Base-by-base conservation (phyloP, 2,113 vertebrate genomes). In the Melanerpes formicivorus region DNA sequence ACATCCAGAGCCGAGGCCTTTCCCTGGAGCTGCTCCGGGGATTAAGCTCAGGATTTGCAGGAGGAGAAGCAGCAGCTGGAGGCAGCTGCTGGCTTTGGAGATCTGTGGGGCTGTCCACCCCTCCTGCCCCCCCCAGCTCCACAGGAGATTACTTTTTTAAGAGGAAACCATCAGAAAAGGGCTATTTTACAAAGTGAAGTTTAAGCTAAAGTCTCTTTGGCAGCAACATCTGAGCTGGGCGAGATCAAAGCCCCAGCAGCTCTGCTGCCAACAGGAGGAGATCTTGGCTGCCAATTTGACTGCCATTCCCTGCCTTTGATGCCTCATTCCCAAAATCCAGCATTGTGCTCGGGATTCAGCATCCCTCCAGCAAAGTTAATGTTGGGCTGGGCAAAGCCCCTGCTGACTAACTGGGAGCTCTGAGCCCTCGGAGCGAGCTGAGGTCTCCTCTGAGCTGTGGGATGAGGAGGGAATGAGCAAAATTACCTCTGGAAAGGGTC, bases 231-330 rank as follows among this genome's bases (percentile, higher is more conserved):
- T 88, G 91, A 95, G 94, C 93, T 34, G 73, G 87, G 73, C 56
- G 85, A 95, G 95, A 96, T 94, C 91, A 96, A 94, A 96, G 95
- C 90, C 83, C 72, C 63, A 55, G 54, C 54, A 62, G 80, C 87
- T 88, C 42, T 52, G 2, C 21, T 32, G 84, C 80, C 79, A 72
- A n/a, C 59, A 12, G 0, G 64, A 83, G 22, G 93, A 83, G 93
- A 91, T 95, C 85, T 82, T 34, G 25, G 5, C 10, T 26, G 75
- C 83, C 92, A 78, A 73, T 82, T 92, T 76, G 91, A 82, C 27
- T 29, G 76, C 78, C 74, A 73, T 84, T 46, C 8, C 27, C 83
- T 18, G 34, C 32, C 88, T 80, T 81, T 72, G 91, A 78, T 4
- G 70, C 80, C 72, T 72, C 84, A 69, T 93, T 93, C 87, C 15